phyloP scores from a whole-genome alignment of 2,113 vertebrate genomes.

The Elgaria multicarinata region DNA sequence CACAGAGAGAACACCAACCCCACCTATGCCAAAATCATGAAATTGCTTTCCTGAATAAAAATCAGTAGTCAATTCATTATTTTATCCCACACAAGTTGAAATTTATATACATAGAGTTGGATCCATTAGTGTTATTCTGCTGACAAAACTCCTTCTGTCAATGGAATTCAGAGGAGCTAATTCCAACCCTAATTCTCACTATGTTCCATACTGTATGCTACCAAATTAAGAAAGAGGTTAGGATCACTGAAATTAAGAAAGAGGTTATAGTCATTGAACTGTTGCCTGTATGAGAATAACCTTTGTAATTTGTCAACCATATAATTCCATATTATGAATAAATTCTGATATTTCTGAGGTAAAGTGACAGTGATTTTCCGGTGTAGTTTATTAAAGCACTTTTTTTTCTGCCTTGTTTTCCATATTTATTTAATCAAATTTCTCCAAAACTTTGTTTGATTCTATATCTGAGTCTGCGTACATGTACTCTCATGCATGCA shows the following conservation, averaged over 20 bases:
- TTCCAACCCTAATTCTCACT: constrained; percentile 45
- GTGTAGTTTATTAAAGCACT: neutral
- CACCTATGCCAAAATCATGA: neutral
- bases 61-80: neutral
- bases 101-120: neutral
- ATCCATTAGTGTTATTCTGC: no score
- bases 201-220: constrained; percentile 51
- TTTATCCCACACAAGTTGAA: neutral
- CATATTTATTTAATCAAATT: neutral
- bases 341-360: neutral
- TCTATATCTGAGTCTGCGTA: neutral
- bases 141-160: no score
- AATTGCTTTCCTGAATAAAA: neutral
- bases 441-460: neutral
- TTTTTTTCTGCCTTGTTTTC: constrained; percentile 30
- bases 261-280: neutral
- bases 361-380: neutral
- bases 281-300: neutral
- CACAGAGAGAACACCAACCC: no score
- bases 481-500: constrained; percentile 39
- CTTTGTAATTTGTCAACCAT: neutral
- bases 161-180: no score
- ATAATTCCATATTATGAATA: neutral
- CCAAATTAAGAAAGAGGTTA: constrained; percentile 9
- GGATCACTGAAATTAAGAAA: neutral